Evolutionary conservation across 2,888 invertebrate genomes (phyloP), one percentile per base, ranked within the genome.

Genomic region (Parochlus steinenii): DNA sequence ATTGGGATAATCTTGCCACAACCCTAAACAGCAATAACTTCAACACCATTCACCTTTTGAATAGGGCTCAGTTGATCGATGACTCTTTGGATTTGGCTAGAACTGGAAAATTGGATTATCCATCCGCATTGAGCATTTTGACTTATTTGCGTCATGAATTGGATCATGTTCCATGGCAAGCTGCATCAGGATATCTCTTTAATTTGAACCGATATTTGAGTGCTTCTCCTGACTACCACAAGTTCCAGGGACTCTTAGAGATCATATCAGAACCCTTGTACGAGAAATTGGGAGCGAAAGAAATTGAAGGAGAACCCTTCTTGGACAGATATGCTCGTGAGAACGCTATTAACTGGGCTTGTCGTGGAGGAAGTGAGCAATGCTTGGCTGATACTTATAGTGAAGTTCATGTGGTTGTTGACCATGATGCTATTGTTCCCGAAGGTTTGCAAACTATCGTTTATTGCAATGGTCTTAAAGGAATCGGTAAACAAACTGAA

Each of bases 1-100:
- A 38, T 23, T 38, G 38, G 38, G 19, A 30, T 20, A 26, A 30
- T 17, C 12, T 38, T 7, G 30, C 15, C 4, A 11, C 3, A 3
- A 22, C 25, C 6, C 20, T 38, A 6, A 28, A 39, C 22, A 35
- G 11, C 18, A 20, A 37, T 4, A 30, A 33, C 5, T 38, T 18
- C 17, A 24, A 39, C 4, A 26, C 31, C 15, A 41, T 43, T 29
- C 39, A 41, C 26, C 19, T 36, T n/a, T 12, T 73, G 3, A 80
- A 78, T 53, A 62, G 82, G 35, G 80, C 76, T 0, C 77, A 82
- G 41, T 46, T 72, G 10, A 53, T 83, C 1, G 76, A 79, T 44
- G 85, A 86, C 48, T 57, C 71, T 4, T 63, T 69, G 43, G 65
- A 65, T 42, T 48, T 74, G 25, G 71, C 72, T 15, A 56, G 67